Evolutionary conservation across 2,113 vertebrate genomes (phyloP).

Genomic region (Isurus oxyrinchus): DNA sequence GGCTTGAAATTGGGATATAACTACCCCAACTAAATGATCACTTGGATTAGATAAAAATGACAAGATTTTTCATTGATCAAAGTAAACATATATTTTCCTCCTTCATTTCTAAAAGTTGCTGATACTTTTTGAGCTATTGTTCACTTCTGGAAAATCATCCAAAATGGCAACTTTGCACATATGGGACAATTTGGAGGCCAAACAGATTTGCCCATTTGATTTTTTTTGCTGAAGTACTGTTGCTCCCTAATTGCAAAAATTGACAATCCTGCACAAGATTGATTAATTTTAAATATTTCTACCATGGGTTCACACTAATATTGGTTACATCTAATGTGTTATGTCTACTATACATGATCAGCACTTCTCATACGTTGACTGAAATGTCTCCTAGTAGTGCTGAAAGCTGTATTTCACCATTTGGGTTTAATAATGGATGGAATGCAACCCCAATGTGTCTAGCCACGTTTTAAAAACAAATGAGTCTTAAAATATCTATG

Average conservation of each 20-base stretch:
- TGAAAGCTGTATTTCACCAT: background rate
- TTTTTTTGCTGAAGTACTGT: background rate
- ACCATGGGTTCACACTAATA: background rate
- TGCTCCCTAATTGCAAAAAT: background rate
- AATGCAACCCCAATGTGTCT: background rate
- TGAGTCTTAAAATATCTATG: too few relatives aligned
- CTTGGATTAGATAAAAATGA: background rate
- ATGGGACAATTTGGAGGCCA: background rate
- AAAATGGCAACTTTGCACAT: background rate
- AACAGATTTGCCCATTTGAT: background rate
- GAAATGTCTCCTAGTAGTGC: background rate
- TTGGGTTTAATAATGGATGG: background rate
- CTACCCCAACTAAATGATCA: background rate
- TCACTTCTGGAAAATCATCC: background rate
- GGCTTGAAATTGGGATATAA: background rate
- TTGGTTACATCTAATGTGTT: background rate
- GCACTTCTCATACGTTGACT: background rate
- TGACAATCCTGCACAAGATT: background rate
- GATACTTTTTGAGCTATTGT: background rate
- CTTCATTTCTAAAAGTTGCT: background rate
- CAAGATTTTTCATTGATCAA: background rate
- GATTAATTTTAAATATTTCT: background rate
- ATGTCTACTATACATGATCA: background rate
- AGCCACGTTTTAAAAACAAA: background rate
- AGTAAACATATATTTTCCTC: background rate